Base-by-base conservation (phyloP, 2,888 invertebrate species). In the Eutolmus rufibarbis region DNA sequence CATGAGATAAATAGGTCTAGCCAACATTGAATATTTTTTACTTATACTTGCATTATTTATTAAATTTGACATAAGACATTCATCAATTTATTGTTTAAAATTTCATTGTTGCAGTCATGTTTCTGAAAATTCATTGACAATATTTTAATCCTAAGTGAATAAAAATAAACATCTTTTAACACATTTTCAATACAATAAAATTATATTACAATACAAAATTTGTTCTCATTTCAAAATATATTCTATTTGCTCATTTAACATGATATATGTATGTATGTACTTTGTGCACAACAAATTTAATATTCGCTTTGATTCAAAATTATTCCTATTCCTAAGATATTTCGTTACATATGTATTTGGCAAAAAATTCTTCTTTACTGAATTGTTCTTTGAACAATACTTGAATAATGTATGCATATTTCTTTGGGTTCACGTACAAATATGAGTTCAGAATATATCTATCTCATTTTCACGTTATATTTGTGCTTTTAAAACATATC, bases 1-100 rank as follows among this genome's bases (percentile, higher is more conserved):
- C 84, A 84, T 84, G 37, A 46, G 23, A 84, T 84, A 84, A 66
- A 40, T 84, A 40, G 40, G 34, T 66, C 34, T 84, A 84, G 84
- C 66, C 84, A 84, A 84, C 84, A 84, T 84, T 84, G 74, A 84
- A 66, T 74, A 40, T 28, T 46, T 56, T 56, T 78, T 23, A 79
- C 2, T 9, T 79, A 51, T 43, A 43, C 19, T 79, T 79, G 79
- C 40, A 23, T 46, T 79, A 23, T 19, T 19, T 37, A 31, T 81
- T 84, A 43, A 84, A 84, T 84, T 84, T 84, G 66, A 66, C 84
- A 84, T 66, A 84, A 84, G 66, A 84, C 84, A 66, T 84, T 84
- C 23, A 84, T 66, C 19, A 57, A 37, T 84, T 84, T 84, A 66
- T 66, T 84, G 37, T 57, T 84, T 74, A 84, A 66, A 84, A 66